Evolutionary conservation across 2,113 vertebrate genomes (phyloP).

Genomic region (Tetrax tetrax): DNA sequence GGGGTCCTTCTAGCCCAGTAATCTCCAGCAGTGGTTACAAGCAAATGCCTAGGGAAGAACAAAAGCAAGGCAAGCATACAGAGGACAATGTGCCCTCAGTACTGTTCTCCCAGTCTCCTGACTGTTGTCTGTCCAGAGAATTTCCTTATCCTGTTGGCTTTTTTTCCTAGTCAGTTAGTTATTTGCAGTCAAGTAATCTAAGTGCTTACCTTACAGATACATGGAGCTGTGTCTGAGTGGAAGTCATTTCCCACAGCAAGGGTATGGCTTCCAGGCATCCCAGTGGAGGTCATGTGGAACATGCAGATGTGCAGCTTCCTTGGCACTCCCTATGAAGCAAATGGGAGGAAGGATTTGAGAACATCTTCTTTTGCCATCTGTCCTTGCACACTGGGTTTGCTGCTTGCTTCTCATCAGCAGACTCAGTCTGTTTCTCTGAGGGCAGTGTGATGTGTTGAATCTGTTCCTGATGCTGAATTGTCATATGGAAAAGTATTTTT

Average conservation of each 20-base stretch:
- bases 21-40: neutral
- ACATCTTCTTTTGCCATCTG: neutral
- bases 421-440: neutral
- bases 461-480: neutral
- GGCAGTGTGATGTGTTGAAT: neutral
- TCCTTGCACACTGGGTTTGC: neutral
- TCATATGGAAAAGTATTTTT: neutral
- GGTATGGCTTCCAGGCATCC: neutral
- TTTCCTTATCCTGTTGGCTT: neutral
- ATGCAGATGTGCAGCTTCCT: neutral
- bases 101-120: neutral
- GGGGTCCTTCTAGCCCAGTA: neutral
- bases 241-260: neutral
- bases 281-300: neutral
- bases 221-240: neutral
- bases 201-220: neutral
- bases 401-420: neutral
- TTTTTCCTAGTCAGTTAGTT: neutral
- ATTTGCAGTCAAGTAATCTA: neutral
- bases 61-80: neutral
- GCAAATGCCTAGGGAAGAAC: neutral
- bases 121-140: neutral
- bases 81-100: neutral
- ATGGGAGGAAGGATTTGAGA: neutral
- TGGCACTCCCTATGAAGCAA: neutral